Evolutionary conservation across 2,797 vertebrate genomes (phyloP), one percentile per base, ranked within the genome.

Genomic region (Alca torda): DNA sequence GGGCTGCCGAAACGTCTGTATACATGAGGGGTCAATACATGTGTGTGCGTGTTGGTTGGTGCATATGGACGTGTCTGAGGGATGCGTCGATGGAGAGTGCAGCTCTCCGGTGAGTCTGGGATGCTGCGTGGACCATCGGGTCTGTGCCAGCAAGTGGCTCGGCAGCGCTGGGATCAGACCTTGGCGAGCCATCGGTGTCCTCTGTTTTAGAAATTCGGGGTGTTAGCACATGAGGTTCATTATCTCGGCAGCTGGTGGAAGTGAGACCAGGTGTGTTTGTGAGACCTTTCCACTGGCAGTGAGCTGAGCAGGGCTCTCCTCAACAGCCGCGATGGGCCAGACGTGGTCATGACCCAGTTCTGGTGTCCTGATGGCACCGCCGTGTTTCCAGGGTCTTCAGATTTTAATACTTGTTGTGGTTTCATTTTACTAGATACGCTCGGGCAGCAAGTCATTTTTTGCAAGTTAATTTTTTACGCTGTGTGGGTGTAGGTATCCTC

Each of bases 401-500:
- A 28, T 72, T 80, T 82, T 91, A 59, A 11, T 78, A 19, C 31
- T 83, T n/a, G 28, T 61, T 91, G 65, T 84, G 65, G 72, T 87
- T 94, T 94, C 50, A 5, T 81, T 81, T 81, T 75, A 35, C 92
- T 84, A n/a, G 41, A 41, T 81, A 23, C 33, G 28, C 54, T 78
- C 11, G 48, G 83, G 79, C 89, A 63, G 59, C 64, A 61, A 64
- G 69, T 57, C 21, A 54, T 81, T 72, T 86, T 74, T 50, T 57
- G 20, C 31, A 59, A 80, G 92, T 91, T 89, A 25, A 46, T 83
- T 64, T 92, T 93, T 91, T 46, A 24, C 64, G 65, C 63, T 33
- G 23, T 1, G 87, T 96, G 92, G 94, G 93, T 93, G 83, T 88
- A 51, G 83, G 87, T 92, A 91, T 93, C 89, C 77, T 96, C 46